Evolutionary conservation across 2,113 vertebrate genomes (phyloP).

Genomic region (Promerops cafer): DNA sequence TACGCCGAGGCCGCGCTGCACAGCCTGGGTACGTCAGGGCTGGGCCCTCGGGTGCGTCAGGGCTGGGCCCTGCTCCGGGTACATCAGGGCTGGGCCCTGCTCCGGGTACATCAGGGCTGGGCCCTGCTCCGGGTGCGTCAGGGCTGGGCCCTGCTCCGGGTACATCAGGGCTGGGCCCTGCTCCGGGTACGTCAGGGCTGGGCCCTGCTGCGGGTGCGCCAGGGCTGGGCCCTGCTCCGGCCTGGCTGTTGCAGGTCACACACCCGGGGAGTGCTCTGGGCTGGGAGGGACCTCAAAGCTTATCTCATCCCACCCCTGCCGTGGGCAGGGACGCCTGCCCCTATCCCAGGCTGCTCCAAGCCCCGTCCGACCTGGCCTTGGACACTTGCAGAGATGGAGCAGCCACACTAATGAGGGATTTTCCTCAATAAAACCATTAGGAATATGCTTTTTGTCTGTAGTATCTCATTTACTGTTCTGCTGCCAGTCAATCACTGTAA

Average conservation of each 20-base stretch:
- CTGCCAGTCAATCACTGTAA: background rate
- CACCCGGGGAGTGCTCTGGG: background rate
- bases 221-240: background rate
- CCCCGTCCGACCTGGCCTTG: background rate
- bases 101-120: too few relatives aligned
- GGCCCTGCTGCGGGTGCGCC: too few relatives aligned
- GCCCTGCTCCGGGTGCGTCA: background rate
- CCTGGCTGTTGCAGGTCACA: background rate
- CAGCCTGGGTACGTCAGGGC: conserved; percentile 51
- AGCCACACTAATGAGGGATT: background rate
- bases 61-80: background rate
- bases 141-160: background rate
- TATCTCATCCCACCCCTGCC: background rate
- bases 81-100: too few relatives aligned
- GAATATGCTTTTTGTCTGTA: background rate
- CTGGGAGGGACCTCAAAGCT: background rate
- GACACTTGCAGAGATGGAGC: background rate
- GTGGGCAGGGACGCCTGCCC: background rate
- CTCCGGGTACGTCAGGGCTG: conserved; percentile 49
- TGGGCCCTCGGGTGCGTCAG: too few relatives aligned
- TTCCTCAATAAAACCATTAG: background rate
- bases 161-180: conserved; percentile 19
- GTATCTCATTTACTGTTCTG: background rate
- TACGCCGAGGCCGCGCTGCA: conserved; percentile 26
- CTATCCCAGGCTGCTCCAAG: background rate